These are phyloP conservation scores for Thaumatotibia leucotreta DNA, from an alignment of 1,140 invertebrate genomes.

Conservation along the genomic window DNA sequence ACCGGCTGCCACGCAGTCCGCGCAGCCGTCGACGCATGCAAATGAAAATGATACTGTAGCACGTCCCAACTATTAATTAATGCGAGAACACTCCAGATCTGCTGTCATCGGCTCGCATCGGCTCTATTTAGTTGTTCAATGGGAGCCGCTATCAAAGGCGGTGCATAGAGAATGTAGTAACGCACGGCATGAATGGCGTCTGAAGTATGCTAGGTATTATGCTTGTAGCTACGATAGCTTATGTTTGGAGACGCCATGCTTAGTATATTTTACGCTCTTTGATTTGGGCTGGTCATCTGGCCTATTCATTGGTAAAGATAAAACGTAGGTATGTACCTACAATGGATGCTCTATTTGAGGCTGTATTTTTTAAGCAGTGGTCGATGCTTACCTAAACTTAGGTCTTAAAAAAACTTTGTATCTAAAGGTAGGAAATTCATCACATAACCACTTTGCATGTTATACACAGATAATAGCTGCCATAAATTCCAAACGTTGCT, in stretches of 20 bases:
- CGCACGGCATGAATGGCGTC: neutral
- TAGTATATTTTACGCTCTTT: neutral
- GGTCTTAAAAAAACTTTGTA: no score
- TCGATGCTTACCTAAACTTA: no score
- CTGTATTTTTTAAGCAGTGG: neutral
- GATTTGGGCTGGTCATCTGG: neutral
- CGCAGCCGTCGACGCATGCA: slow-evolving; percentile 40
- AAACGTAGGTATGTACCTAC: no score
- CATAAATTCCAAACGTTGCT: no score
- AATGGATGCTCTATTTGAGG: neutral
- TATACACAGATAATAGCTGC: no score
- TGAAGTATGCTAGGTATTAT: slow-evolving; percentile 1
- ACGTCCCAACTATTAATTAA: slow-evolving; percentile 61
- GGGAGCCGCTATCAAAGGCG: slow-evolving; percentile 42
- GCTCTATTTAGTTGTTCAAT: slow-evolving; percentile 61
- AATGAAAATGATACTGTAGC: slow-evolving; percentile 37
- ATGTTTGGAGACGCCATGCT: neutral
- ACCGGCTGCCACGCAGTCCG: neutral
- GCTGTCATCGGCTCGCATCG: slow-evolving; percentile 39
- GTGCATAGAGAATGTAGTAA: slow-evolving; percentile 2
- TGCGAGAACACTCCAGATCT: slow-evolving; percentile 50
- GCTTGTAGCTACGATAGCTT: neutral
- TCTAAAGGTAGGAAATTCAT: no score
- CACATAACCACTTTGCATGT: no score
- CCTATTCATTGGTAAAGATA: neutral